These are phyloP conservation scores for Pemphigus obesinymphae DNA, from an alignment of 1,140 invertebrate species.

Conservation along the genomic window DNA sequence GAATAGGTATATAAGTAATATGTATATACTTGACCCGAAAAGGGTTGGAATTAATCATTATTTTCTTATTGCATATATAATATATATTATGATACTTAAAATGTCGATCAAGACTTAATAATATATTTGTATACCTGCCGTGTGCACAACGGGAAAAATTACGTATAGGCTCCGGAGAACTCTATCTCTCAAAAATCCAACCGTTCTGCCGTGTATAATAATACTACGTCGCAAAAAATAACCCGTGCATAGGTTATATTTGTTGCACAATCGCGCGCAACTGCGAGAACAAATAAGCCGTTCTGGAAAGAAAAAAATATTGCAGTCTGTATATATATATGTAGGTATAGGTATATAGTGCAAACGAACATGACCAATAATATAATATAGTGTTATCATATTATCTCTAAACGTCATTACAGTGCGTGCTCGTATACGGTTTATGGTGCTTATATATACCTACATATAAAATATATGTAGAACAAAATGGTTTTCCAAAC, in stretches of 20 bases:
- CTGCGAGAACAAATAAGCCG: background rate
- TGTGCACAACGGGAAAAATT: too few species aligned
- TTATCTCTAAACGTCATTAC: background rate
- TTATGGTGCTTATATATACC: background rate
- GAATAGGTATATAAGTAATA: background rate
- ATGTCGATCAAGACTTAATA: background rate
- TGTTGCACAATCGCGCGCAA: slow-evolving; percentile 4
- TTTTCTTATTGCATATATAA: background rate
- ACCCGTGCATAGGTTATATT: slow-evolving; percentile 5
- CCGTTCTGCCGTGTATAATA: background rate
- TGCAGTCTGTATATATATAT: background rate
- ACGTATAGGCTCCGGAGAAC: background rate
- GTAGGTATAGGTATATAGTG: background rate
- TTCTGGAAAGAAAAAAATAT: slow-evolving; percentile 1
- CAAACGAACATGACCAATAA: slow-evolving; percentile 3
- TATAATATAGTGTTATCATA: slow-evolving; percentile 8
- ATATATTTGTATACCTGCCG: background rate
- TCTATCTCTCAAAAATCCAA: background rate
- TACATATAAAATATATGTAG: too few species aligned
- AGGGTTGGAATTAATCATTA: slow-evolving; percentile 4
- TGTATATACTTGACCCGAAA: slow-evolving; percentile 12
- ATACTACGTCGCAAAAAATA: slow-evolving; percentile 30
- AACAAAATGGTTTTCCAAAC: too few species aligned
- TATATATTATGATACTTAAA: background rate
- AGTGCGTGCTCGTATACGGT: background rate